Percentiles rank a stretch among this genome's conserved stretches.
These are phyloP conservation scores for Oostethus manadensis DNA, from an alignment of 2,113 vertebrate genomes.

Conservation along the genomic window DNA sequence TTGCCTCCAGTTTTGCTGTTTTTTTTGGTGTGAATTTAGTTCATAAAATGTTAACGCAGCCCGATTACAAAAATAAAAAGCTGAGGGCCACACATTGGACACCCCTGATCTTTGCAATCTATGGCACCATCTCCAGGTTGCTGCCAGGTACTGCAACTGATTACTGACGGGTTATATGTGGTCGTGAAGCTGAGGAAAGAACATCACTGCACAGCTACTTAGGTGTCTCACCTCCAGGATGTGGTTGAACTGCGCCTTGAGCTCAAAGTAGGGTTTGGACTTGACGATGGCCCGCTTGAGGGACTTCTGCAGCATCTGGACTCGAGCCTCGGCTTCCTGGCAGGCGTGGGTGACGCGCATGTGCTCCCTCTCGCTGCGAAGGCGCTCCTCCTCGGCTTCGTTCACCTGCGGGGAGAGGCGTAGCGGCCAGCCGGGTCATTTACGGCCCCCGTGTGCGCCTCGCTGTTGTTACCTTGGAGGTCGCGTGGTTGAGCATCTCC, in stretches of 20 bases:
- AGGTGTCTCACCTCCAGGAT: slow-evolving; percentile 79
- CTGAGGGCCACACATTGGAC: too few species aligned
- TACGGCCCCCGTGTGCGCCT: neutral
- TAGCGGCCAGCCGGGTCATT: neutral
- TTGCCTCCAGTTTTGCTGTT: too few species aligned
- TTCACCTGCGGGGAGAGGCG: slow-evolving; percentile 75
- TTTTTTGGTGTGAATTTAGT: too few species aligned
- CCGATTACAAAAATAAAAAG: too few species aligned
- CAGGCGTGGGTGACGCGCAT: slow-evolving; percentile 86
- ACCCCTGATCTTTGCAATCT: too few species aligned
- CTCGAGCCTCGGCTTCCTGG: slow-evolving; percentile 85
- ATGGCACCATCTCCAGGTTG: too few species aligned
- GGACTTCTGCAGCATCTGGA: slow-evolving; percentile 86
- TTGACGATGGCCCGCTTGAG: slow-evolving; percentile 86
- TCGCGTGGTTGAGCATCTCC: slow-evolving; percentile 96
- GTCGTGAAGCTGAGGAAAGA: neutral
- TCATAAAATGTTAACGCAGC: too few species aligned
- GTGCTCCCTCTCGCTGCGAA: slow-evolving; percentile 87
- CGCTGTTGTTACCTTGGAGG: slow-evolving; percentile 76
- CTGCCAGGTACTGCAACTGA: neutral
- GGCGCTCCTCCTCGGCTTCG: slow-evolving; percentile 87
- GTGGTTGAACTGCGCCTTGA: slow-evolving; percentile 92
- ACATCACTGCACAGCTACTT: neutral
- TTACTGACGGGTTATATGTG: too few species aligned
- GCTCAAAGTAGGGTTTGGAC: slow-evolving; percentile 91